Evolutionary conservation across 2,888 invertebrate genomes (phyloP).

Genomic region (Diploptera punctata): DNA sequence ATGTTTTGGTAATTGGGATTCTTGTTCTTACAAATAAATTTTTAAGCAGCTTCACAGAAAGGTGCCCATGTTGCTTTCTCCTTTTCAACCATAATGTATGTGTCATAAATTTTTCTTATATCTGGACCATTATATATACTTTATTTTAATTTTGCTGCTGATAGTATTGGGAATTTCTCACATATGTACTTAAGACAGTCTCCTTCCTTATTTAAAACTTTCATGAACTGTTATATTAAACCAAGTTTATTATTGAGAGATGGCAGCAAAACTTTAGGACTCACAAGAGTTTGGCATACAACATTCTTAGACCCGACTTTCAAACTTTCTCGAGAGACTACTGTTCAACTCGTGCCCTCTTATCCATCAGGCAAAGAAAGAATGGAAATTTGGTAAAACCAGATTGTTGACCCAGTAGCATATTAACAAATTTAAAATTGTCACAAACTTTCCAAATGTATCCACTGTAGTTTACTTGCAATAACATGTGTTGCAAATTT

Average conservation of each 20-base stretch:
- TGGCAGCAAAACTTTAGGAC: background rate
- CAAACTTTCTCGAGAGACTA: background rate
- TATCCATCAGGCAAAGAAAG: background rate
- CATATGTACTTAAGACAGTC: background rate
- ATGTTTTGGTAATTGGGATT: background rate
- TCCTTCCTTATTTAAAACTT: constrained; percentile 1
- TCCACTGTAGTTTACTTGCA: background rate
- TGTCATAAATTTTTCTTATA: background rate
- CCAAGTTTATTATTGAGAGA: background rate
- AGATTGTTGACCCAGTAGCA: constrained; percentile 3
- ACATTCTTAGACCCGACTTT: no score
- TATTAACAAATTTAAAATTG: background rate
- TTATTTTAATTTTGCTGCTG: background rate
- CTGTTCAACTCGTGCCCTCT: background rate
- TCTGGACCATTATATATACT: background rate
- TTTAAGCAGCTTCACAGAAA: background rate
- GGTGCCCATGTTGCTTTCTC: background rate
- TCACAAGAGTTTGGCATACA: no score
- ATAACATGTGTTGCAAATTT: background rate
- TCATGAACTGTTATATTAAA: constrained; percentile 2
- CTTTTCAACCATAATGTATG: background rate
- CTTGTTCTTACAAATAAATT: background rate
- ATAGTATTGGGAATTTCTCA: background rate
- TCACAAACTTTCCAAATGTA: background rate
- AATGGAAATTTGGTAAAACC: background rate